Evolutionary conservation across 1,140 invertebrate genomes (phyloP), one percentile per base, ranked within the genome.

Genomic region (Tetragonula clypearis): DNA sequence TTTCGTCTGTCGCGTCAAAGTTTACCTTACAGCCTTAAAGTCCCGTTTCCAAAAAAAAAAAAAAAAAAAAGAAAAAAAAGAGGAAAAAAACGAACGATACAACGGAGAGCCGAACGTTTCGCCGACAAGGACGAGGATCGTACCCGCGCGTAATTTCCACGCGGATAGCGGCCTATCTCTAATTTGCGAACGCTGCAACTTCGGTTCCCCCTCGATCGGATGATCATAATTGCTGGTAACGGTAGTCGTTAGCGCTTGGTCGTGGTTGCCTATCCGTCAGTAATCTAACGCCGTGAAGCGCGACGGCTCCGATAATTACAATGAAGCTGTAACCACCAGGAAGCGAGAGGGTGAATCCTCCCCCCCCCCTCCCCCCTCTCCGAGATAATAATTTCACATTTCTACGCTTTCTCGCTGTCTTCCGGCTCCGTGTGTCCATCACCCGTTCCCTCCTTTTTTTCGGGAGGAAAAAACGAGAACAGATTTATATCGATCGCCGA

Each of bases 211-310:
- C 78, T 53, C 41, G 41, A 49, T 49, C 41, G 80, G 84, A 74
- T 85, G 69, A 85, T 85, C 84, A 74, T 85, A 85, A 85, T 85
- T 85, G 69, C 71, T 81, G 79, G 53, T 85, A 85, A 85, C 84
- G 84, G 84, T 85, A 60, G 79, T 75, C 78, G 74, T 85, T 85
- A 85, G 62, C 84, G 71, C 30, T 9, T 9, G 62, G 66, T 60
- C 30, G 56, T 58, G 68, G 74, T 80, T 80, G 84, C 69, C 84
- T 81, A 75, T 75, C 84, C 79, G 84, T 75, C 84, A 26, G 84
- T 80, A 81, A 85, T 81, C 84, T 81, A 81, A 80, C 60, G 84
- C 84, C 58, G 66, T 68, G 79, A 85, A 68, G n/a, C 79, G 68
- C 71, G 78, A 80, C 62, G 78, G 79, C 71, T 74, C 55, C 79